A percentile compares a stretch with the other conserved stretches of the same genome.
Conservation (phyloP, 2,888 invertebrate genomes). For the Mystacides longicornis region DNA sequence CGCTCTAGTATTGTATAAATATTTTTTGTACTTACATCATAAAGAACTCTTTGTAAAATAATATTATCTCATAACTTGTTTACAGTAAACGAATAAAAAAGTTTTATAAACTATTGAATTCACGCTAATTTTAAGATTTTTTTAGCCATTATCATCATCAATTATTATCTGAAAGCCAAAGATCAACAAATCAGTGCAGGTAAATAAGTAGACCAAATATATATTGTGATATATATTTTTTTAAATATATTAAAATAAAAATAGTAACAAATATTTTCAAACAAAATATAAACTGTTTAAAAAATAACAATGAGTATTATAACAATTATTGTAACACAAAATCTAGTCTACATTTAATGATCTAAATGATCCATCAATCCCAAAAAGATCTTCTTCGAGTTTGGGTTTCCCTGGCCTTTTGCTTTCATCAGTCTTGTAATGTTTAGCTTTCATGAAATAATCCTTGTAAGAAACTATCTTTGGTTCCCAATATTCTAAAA, state of each 20-base stretch:
- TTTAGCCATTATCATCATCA: background rate
- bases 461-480: conserved; percentile 43
- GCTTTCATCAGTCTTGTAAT: conserved; percentile 47
- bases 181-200: background rate
- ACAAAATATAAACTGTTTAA: background rate
- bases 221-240: too few species aligned
- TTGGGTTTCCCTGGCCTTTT: background rate
- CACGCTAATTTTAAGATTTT: too few species aligned
- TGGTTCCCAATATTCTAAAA: conserved; percentile 40
- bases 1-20: too few species aligned
- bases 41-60: too few species aligned
- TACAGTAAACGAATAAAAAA: too few species aligned
- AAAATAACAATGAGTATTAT: too few species aligned
- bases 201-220: background rate
- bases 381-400: background rate
- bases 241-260: background rate
- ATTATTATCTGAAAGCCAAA: background rate
- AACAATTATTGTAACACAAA: too few species aligned
- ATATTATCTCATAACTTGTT: too few species aligned
- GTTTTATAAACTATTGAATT: too few species aligned
- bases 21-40: too few species aligned
- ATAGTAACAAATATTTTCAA: background rate
- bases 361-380: background rate
- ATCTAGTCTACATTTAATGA: background rate
- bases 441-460: conserved; percentile 46